Percentiles rank a stretch among this genome's conserved stretches.
Evolutionary conservation across 2,113 vertebrate species (phyloP).

Genomic region (Cyanistes caeruleus): DNA sequence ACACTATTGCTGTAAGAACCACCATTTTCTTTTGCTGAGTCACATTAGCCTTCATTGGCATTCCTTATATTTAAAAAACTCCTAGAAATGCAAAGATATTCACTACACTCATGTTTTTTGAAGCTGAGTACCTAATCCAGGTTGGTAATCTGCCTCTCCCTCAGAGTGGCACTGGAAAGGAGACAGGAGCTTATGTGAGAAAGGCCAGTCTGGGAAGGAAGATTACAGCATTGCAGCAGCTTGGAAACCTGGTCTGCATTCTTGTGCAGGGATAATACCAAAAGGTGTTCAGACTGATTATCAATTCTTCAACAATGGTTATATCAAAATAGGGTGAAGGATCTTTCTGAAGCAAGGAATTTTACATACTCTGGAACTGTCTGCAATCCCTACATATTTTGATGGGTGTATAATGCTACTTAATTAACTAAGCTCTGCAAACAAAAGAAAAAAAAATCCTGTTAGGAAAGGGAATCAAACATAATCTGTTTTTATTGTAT

Average conservation of each 20-base stretch:
- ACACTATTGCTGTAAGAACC: background rate
- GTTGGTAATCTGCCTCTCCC: background rate
- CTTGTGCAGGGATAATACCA: background rate
- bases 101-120: background rate
- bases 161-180: background rate
- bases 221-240: background rate
- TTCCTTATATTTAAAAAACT: background rate
- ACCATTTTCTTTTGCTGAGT: background rate
- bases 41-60: background rate
- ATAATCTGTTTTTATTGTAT: background rate
- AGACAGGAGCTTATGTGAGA: background rate
- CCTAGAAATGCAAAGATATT: background rate
- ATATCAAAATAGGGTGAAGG: background rate
- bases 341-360: background rate
- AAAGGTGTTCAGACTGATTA: background rate
- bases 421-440: background rate
- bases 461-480: background rate
- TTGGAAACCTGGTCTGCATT: background rate
- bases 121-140: background rate
- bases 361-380: background rate
- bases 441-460: background rate
- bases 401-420: background rate
- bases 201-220: background rate
- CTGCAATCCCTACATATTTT: background rate
- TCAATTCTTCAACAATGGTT: background rate